Percentiles rank a stretch among this genome's conserved stretches.
Conservation (phyloP, 2,888 invertebrate species). For the Tuberolachnus salignus region DNA sequence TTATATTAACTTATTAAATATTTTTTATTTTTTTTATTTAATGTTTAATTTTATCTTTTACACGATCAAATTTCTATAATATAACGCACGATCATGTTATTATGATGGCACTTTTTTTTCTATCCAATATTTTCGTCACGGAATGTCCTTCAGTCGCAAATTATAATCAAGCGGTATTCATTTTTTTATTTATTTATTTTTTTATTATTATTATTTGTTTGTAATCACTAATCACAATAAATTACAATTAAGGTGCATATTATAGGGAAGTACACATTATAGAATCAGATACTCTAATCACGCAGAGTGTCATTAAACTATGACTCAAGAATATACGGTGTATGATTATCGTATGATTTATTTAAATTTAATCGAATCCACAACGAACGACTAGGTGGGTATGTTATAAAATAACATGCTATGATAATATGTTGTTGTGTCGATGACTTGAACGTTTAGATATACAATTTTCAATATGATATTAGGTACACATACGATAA, state of each 20-base stretch:
- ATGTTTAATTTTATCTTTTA: background rate
- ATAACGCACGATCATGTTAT: background rate
- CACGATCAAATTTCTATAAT: background rate
- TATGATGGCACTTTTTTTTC: background rate
- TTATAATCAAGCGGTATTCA: constrained; percentile 1
- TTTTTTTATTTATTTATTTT: background rate
- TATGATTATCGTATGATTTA: background rate
- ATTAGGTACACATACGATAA: too few species aligned
- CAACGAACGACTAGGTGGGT: background rate
- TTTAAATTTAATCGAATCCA: background rate
- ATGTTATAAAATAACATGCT: too few species aligned
- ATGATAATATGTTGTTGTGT: background rate
- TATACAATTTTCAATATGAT: too few species aligned
- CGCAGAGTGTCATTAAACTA: constrained; percentile 22
- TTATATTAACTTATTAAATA: background rate
- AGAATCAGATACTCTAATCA: constrained; percentile 28
- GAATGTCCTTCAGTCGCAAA: constrained; percentile 2
- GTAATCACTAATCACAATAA: background rate
- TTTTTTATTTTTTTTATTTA: background rate
- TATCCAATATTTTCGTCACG: constrained; percentile 22
- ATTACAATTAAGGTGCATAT: constrained; percentile 1
- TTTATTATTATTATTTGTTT: background rate
- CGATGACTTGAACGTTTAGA: background rate
- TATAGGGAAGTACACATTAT: background rate
- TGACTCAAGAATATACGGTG: background rate